Conservation (phyloP, 2,888 invertebrate genomes). For the Tigriopus californicus region DNA sequence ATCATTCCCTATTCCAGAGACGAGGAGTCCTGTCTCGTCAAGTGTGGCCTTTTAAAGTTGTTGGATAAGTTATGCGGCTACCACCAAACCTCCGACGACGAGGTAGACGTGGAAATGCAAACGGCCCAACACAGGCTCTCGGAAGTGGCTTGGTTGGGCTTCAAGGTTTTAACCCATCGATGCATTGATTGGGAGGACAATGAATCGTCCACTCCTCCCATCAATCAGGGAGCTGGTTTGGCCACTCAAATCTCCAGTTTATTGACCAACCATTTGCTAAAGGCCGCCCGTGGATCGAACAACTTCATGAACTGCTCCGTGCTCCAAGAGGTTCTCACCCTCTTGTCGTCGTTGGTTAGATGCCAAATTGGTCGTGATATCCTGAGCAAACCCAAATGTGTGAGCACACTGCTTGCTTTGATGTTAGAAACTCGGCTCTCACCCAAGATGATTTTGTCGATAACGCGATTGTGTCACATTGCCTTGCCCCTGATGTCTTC, state of each 20-base stretch:
- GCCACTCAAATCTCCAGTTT: slow-evolving; percentile 27
- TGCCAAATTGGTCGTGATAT: slow-evolving; percentile 28
- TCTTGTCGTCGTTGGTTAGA: slow-evolving; percentile 19
- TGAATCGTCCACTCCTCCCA: slow-evolving; percentile 22
- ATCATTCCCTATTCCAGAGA: slow-evolving; percentile 26
- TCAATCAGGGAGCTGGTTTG: slow-evolving; percentile 23
- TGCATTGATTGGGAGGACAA: slow-evolving; percentile 29
- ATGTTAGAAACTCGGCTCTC: slow-evolving; percentile 27
- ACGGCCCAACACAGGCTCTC: slow-evolving; percentile 21
- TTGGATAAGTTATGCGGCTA: slow-evolving; percentile 26
- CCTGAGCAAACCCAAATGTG: slow-evolving; percentile 28
- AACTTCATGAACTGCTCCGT: slow-evolving; percentile 26
- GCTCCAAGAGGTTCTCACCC: slow-evolving; percentile 26
- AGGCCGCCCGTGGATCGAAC: slow-evolving; percentile 27
- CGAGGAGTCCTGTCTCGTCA: slow-evolving; percentile 27
- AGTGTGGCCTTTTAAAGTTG: slow-evolving; percentile 27
- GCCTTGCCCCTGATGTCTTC: slow-evolving; percentile 27
- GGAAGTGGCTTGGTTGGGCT: slow-evolving; percentile 28
- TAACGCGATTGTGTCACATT: slow-evolving; percentile 27
- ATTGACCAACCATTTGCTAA: slow-evolving; percentile 26
- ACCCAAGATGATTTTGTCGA: slow-evolving; percentile 27
- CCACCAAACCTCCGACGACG: slow-evolving; percentile 21
- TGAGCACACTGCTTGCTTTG: slow-evolving; percentile 27
- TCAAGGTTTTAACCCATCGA: slow-evolving; percentile 27
- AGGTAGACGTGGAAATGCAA: background rate